Conservation (phyloP, 30 jellyfish, hydroid and myxozoan genomes). For the Sanderia malayensis region DNA sequence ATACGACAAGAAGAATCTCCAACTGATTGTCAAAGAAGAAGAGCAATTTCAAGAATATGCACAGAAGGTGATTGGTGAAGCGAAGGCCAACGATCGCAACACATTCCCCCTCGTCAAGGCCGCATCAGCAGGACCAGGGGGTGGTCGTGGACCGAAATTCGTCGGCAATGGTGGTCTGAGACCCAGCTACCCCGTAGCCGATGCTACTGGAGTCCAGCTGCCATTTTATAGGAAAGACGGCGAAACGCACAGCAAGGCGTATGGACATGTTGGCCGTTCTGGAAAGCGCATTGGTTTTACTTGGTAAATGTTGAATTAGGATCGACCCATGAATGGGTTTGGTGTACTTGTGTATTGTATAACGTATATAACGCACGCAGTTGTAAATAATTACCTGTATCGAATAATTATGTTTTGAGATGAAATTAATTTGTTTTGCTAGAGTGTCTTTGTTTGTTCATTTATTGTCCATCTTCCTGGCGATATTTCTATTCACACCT, state of each 20-base stretch:
- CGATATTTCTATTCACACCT: background rate
- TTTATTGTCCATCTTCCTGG: background rate
- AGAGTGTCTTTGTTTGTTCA: background rate
- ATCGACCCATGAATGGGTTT: too few species aligned
- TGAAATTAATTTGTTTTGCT: background rate
- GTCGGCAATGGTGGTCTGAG: constrained; percentile 94
- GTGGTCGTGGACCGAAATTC: constrained; percentile 97
- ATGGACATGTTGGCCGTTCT: constrained; percentile 96
- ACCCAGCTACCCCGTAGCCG: constrained; percentile 93
- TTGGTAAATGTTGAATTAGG: constrained; percentile 67
- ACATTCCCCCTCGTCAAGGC: constrained; percentile 83
- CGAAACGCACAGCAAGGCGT: constrained; percentile 44
- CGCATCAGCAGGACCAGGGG: constrained; percentile 96
- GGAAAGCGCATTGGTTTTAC: constrained; percentile 93
- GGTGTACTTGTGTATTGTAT: too few species aligned
- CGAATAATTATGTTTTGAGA: too few species aligned
- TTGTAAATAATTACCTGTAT: too few species aligned
- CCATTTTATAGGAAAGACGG: constrained; percentile 89
- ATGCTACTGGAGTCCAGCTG: constrained; percentile 93
- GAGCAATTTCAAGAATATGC: constrained; percentile 89
- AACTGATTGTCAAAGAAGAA: constrained; percentile 76
- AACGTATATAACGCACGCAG: too few species aligned
- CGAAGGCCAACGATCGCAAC: constrained; percentile 67
- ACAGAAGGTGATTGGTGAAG: constrained; percentile 69
- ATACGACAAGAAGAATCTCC: constrained; percentile 62